phyloP scores from a whole-genome alignment of 2,888 invertebrate species.

The Ariolimax columbianus region DNA sequence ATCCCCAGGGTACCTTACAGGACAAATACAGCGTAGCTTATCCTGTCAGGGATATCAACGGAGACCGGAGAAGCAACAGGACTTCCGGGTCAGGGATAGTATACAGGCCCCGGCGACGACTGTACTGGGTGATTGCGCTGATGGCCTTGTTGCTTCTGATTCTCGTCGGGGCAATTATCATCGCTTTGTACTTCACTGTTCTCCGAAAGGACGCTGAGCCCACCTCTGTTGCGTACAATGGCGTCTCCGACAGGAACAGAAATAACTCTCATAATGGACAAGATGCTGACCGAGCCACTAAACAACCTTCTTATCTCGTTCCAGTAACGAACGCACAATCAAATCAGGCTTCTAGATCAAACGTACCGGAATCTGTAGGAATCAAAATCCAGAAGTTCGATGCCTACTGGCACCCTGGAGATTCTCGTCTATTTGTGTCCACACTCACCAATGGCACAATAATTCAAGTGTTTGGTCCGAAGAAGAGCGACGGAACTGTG shows the following conservation, averaged over 20 bases:
- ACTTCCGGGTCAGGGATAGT: constrained; percentile 50
- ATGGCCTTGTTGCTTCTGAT: constrained; percentile 48
- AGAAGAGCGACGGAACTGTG: constrained; percentile 55
- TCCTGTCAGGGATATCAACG: constrained; percentile 34
- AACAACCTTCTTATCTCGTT: constrained; percentile 20
- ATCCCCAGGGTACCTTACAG: constrained; percentile 28
- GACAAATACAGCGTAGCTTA: constrained; percentile 51
- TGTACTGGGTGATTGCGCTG: constrained; percentile 50
- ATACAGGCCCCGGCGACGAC: constrained; percentile 39
- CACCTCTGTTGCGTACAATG: neutral
- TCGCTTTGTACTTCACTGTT: constrained; percentile 56
- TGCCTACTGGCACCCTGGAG: constrained; percentile 56
- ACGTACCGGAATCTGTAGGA: constrained; percentile 14
- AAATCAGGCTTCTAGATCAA: constrained; percentile 1
- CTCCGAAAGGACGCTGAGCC: constrained; percentile 38
- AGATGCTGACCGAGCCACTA: neutral
- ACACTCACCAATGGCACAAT: constrained; percentile 53
- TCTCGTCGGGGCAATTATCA: constrained; percentile 48
- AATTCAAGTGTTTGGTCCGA: constrained; percentile 54
- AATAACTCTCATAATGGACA: neutral
- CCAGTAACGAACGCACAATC: neutral
- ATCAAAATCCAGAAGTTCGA: constrained; percentile 53
- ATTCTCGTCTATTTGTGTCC: constrained; percentile 55
- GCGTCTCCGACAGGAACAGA: neutral
- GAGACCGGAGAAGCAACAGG: constrained; percentile 24